Evolutionary conservation across 2,113 vertebrate genomes (phyloP).

Genomic region (Tretioscincus oriximinensis): DNA sequence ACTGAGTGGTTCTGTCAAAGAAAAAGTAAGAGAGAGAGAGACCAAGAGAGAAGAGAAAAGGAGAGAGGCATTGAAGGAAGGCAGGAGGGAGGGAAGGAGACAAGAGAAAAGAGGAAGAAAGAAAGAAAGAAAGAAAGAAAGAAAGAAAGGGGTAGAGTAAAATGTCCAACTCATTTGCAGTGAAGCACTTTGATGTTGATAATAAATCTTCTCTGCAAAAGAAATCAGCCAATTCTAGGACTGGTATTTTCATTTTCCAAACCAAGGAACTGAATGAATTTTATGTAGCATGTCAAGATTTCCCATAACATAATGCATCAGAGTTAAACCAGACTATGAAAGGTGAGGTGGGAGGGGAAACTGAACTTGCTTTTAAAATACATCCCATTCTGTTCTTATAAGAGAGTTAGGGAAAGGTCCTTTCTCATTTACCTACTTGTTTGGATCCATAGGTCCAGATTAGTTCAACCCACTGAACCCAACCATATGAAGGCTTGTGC

Average conservation of each 20-base stretch:
- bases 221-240: slow-evolving; percentile 51
- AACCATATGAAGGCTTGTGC: no score
- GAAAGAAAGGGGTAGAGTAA: background rate
- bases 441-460: no score
- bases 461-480: no score
- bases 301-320: slow-evolving; percentile 62
- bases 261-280: slow-evolving; percentile 62
- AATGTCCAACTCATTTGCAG: slow-evolving; percentile 70
- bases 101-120: slow-evolving; percentile 29
- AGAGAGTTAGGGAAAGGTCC: background rate
- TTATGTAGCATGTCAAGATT: slow-evolving; percentile 64
- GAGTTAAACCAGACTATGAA: slow-evolving; percentile 32
- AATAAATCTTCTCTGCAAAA: slow-evolving; percentile 59
- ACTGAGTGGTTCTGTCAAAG: background rate
- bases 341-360: background rate
- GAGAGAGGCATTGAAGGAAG: no score
- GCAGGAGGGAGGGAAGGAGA: no score
- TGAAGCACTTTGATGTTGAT: slow-evolving; percentile 64
- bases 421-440: background rate
- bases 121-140: background rate
- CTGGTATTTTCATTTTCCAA: slow-evolving; percentile 55
- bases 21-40: no score
- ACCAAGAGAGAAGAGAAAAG: no score
- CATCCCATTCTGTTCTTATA: background rate
- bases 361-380: background rate